A percentile compares a stretch with the other conserved stretches of the same genome.
Evolutionary conservation across 2,888 invertebrate genomes (phyloP).

Genomic region (Schizaphis graminum): DNA sequence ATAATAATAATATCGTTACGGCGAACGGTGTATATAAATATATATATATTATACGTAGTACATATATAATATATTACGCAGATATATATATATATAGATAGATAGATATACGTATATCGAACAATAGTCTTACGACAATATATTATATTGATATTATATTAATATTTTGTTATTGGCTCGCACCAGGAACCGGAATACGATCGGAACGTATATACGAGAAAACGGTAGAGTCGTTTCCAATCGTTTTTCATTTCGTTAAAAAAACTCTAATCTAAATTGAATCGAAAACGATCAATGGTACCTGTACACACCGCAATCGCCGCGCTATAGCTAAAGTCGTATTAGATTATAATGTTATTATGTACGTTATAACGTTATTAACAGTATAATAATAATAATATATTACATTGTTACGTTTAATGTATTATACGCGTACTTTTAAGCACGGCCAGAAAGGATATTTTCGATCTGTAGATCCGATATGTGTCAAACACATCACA

Average conservation of each 20-base stretch:
- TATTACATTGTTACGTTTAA: neutral
- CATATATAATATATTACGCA: neutral
- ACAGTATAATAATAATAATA: neutral
- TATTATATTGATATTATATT: neutral
- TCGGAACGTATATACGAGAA: neutral
- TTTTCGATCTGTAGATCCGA: neutral
- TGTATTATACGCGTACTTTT: neutral
- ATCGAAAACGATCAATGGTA: neutral
- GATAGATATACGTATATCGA: neutral
- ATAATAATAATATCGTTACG: neutral
- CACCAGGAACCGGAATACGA: neutral
- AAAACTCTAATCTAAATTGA: neutral
- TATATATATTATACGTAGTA: neutral
- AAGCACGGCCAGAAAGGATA: neutral
- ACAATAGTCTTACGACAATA: slow-evolving; percentile 5
- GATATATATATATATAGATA: neutral
- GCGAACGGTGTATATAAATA: neutral
- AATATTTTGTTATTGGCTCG: neutral
- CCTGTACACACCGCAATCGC: neutral
- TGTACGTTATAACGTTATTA: neutral
- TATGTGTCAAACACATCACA: neutral
- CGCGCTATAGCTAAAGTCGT: neutral
- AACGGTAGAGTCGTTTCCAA: neutral
- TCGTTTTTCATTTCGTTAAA: neutral
- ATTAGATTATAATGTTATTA: neutral